phyloP scores from a whole-genome alignment of 2,797 vertebrate genomes.

The Margarornis squamiger region DNA sequence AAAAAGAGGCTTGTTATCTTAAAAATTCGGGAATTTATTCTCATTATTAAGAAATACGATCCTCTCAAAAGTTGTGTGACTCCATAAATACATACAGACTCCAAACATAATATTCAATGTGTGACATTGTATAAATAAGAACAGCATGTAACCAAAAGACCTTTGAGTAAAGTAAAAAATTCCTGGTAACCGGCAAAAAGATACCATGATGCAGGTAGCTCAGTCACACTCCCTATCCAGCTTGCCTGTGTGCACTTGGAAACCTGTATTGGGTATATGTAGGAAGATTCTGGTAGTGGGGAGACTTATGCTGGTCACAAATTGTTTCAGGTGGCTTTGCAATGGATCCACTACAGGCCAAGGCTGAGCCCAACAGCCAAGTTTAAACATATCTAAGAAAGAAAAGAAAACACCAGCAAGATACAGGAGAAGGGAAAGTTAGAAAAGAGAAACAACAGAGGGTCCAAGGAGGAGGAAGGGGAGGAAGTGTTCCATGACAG shows the following conservation, averaged over 20 bases:
- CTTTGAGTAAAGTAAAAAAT: background rate
- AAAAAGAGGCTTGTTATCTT: background rate
- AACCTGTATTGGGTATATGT: background rate
- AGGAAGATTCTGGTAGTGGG: background rate
- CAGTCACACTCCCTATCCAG: background rate
- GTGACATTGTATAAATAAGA: background rate
- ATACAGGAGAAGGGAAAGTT: background rate
- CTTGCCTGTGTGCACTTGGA: background rate
- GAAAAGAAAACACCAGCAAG: background rate
- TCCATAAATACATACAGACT: background rate
- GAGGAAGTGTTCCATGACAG: background rate
- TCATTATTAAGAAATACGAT: conserved; percentile 33
- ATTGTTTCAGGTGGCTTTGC: background rate
- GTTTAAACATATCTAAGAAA: background rate
- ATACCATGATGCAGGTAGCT: background rate
- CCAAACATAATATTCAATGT: background rate
- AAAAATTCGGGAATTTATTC: background rate
- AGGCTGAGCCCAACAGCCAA: background rate
- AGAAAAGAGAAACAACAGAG: background rate
- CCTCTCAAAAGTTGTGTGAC: background rate
- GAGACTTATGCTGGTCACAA: background rate
- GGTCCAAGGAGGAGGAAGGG: background rate
- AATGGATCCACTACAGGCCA: background rate
- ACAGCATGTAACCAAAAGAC: background rate
- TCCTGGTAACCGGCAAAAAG: background rate